A percentile compares a stretch with the other conserved stretches of the same genome.
These are phyloP conservation scores for Odontocolon sp. DNA, from an alignment of 2,888 invertebrate species.

Conservation along the genomic window DNA sequence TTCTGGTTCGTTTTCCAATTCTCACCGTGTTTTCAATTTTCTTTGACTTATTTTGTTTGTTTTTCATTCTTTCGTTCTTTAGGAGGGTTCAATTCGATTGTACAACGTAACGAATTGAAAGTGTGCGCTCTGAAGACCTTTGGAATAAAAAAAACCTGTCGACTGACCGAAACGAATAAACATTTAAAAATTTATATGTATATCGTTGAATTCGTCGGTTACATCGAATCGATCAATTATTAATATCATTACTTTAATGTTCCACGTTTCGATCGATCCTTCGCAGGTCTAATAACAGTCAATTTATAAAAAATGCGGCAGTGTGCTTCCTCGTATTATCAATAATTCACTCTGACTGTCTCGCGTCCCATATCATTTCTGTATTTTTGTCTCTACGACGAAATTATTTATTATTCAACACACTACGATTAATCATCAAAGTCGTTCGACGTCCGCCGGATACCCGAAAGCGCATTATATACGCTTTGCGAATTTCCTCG, in stretches of 20 bases:
- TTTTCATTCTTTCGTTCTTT: conserved; percentile 29
- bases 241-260: conserved; percentile 16
- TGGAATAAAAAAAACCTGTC: conserved; percentile 49
- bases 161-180: conserved; percentile 43
- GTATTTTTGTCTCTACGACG: conserved; percentile 32
- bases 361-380: conserved; percentile 52
- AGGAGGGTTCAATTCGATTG: conserved; percentile 61
- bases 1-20: conserved; percentile 3
- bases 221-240: conserved; percentile 9
- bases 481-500: conserved; percentile 18
- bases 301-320: conserved; percentile 77
- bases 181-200: neutral
- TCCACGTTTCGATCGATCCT: conserved; percentile 48
- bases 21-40: neutral
- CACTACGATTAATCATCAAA: conserved; percentile 47
- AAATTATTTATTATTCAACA: conserved; percentile 60
- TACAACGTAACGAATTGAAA: conserved; percentile 65
- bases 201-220: neutral
- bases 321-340: conserved; percentile 73
- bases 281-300: conserved; percentile 69
- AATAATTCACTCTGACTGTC: conserved; percentile 61
- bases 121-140: conserved; percentile 67
- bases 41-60: conserved; percentile 12
- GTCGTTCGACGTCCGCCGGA: conserved; percentile 54
- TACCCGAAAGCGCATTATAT: conserved; percentile 52